Base-by-base conservation (phyloP, 1,140 invertebrate genomes). In the Cardiocondyla obscurior region DNA sequence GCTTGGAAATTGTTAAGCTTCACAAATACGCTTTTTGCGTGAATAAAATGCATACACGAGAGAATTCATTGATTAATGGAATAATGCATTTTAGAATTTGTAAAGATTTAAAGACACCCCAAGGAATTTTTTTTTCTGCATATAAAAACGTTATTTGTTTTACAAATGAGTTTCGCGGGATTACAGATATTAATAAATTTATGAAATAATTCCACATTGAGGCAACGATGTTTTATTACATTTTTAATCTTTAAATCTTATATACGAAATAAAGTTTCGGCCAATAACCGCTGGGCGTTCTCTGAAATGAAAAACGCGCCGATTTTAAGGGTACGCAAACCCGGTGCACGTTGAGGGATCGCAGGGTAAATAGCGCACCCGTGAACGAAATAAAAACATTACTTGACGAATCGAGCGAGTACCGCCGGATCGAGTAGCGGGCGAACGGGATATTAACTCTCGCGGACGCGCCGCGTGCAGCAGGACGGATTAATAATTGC, bases 301-400 rank as follows among this genome's bases (percentile, higher is more conserved):
- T 0, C 0, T 16, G 12, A 79, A 79, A 69, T 67, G 14, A 28
- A 36, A 5, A 79, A 55, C 25, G 53, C 19, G 7, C 6, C 5
- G 62, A 69, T 55, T 79, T 79, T 28, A 7, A 25, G 30, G n/a
- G 22, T 42, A 76, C 30, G 12, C 30, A 14, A 28, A 57, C 4
- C 19, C 19, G 30, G n/a, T 22, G 22, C 46, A 25, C 53, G 60
- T 51, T 58, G 58, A 65, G 12, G 7, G 60, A 42, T 36, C 16
- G 25, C 46, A 79, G 62, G 16, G 33, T 49, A 79, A 79, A 79
- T 6, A 69, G 36, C 74, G 44, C 33, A 42, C 16, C 67, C 22
- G 62, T 60, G 74, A 77, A 67, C 62, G 60, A 55, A 79, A 79
- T 79, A 79, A 79, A 69, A 79, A 53, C 62, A 49, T 67, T 67